Percentiles rank a stretch among this genome's conserved stretches.
Conservation (phyloP, 2,113 vertebrate genomes). For the Dicentrarchus labrax region DNA sequence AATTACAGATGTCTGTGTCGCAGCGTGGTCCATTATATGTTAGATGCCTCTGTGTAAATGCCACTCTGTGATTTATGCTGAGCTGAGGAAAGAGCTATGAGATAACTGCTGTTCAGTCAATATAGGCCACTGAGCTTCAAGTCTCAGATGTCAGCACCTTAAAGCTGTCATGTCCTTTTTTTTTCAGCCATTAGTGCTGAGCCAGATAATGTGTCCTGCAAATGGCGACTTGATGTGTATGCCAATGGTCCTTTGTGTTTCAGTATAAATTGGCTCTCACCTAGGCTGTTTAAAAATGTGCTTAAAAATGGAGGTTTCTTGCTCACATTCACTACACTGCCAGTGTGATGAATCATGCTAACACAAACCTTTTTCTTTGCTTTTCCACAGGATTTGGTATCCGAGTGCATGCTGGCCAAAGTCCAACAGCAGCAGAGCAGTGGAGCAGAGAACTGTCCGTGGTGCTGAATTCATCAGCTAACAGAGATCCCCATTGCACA, state of each 20-base stretch:
- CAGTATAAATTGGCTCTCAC: conserved; percentile 24
- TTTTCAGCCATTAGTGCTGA: background rate
- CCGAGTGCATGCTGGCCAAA: conserved; percentile 8
- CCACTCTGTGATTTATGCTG: conserved; percentile 35
- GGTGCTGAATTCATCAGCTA: conserved; percentile 68
- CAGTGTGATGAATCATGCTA: conserved; percentile 26
- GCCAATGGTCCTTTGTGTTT: conserved; percentile 1
- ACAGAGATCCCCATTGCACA: conserved; percentile 50
- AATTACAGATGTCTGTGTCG: conserved; percentile 17
- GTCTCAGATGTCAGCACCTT: conserved; percentile 33
- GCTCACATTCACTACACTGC: background rate
- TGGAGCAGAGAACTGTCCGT: conserved; percentile 63
- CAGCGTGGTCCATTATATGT: conserved; percentile 14
- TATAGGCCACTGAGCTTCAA: conserved; percentile 20
- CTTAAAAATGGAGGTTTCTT: conserved; percentile 13
- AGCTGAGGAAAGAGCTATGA: conserved; percentile 2
- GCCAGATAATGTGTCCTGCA: conserved; percentile 5
- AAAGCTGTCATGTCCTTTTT: conserved; percentile 27
- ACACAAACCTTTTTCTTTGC: conserved; percentile 23
- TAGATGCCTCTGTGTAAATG: conserved; percentile 37
- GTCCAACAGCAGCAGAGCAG: conserved; percentile 23
- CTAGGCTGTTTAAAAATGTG: conserved; percentile 4
- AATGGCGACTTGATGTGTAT: background rate
- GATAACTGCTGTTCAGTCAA: conserved; percentile 36
- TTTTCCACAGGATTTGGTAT: conserved; percentile 48